A percentile compares a stretch with the other conserved stretches of the same genome.
Evolutionary conservation across 2,797 vertebrate genomes (phyloP).

Genomic region (Gorsachius magnificus): DNA sequence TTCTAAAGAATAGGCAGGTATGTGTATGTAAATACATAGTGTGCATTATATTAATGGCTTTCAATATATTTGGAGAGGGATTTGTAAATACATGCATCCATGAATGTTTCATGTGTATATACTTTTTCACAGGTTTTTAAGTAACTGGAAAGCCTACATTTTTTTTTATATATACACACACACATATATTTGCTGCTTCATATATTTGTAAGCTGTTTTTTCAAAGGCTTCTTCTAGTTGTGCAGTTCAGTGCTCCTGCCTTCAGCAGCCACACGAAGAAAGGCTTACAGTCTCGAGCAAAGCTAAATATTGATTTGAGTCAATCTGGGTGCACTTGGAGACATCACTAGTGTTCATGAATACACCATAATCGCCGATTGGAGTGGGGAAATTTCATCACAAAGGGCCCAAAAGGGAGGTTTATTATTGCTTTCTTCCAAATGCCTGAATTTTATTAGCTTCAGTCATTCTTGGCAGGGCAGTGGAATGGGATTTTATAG

Average conservation of each 20-base stretch:
- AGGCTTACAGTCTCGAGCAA: not conserved
- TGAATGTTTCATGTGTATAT: not conserved
- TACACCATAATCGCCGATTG: constrained; percentile 59
- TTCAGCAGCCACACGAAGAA: constrained; percentile 18
- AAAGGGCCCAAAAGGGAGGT: constrained; percentile 69
- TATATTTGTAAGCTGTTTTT: not conserved
- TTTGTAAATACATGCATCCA: not conserved
- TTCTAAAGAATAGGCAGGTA: not conserved
- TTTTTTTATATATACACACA: not conserved
- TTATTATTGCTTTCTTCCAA: constrained; percentile 71
- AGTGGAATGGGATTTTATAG: constrained; percentile 69
- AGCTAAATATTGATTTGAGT: constrained; percentile 67
- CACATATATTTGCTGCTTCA: not conserved
- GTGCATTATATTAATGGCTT: not conserved
- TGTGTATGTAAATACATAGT: not conserved
- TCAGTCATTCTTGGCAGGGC: constrained; percentile 72
- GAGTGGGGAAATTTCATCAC: constrained; percentile 70
- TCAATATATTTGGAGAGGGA: not conserved
- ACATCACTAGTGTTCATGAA: constrained; percentile 56
- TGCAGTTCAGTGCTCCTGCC: not conserved
- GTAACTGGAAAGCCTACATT: not conserved
- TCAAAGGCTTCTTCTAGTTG: not conserved
- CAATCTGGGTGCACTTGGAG: constrained; percentile 58
- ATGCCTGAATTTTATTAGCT: constrained; percentile 70
- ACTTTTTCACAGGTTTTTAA: not conserved